These are phyloP conservation scores for Blastomussa wellsi DNA, from an alignment of 92 coral and sea anemone species.

Conservation along the genomic window DNA sequence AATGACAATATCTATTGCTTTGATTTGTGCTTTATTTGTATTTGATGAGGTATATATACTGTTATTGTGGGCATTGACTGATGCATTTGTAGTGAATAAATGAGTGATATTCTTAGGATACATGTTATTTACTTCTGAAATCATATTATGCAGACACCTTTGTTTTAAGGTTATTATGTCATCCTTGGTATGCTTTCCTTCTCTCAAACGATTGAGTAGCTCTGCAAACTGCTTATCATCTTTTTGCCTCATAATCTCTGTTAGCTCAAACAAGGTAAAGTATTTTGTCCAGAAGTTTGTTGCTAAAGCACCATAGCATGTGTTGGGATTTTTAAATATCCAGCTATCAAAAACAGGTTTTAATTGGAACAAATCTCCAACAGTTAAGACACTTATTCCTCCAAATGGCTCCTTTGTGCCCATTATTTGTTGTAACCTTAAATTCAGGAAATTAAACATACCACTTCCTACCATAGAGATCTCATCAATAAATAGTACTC, in stretches of 20 bases:
- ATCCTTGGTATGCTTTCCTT: slow-evolving; percentile 63
- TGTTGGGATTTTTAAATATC: slow-evolving; percentile 57
- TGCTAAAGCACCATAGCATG: slow-evolving; percentile 54
- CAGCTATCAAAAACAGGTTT: slow-evolving; percentile 70
- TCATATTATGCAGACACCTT: slow-evolving; percentile 28
- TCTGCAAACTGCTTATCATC: slow-evolving; percentile 74
- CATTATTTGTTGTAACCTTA: no score
- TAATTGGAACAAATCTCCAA: slow-evolving; percentile 72
- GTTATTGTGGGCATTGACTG: slow-evolving; percentile 58
- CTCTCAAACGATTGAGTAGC: slow-evolving; percentile 69
- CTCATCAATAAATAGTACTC: slow-evolving; percentile 68
- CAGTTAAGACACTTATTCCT: slow-evolving; percentile 61
- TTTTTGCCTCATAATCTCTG: slow-evolving; percentile 71
- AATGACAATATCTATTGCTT: slow-evolving; percentile 50
- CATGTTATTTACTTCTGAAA: slow-evolving; percentile 1
- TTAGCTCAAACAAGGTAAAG: slow-evolving; percentile 54
- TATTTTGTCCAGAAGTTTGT: slow-evolving; percentile 49
- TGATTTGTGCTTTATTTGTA: slow-evolving; percentile 39
- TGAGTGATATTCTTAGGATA: slow-evolving; percentile 55
- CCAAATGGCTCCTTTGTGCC: slow-evolving; percentile 60
- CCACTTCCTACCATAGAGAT: slow-evolving; percentile 84
- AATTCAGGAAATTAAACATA: no score
- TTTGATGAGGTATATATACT: neutral
- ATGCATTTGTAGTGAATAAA: slow-evolving; percentile 57
- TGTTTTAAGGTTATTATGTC: slow-evolving; percentile 48